A percentile compares a stretch with the other conserved stretches of the same genome.
Evolutionary conservation across 2,888 invertebrate species (phyloP).

Genomic region (Acanthococcus lagerstroemiae): DNA sequence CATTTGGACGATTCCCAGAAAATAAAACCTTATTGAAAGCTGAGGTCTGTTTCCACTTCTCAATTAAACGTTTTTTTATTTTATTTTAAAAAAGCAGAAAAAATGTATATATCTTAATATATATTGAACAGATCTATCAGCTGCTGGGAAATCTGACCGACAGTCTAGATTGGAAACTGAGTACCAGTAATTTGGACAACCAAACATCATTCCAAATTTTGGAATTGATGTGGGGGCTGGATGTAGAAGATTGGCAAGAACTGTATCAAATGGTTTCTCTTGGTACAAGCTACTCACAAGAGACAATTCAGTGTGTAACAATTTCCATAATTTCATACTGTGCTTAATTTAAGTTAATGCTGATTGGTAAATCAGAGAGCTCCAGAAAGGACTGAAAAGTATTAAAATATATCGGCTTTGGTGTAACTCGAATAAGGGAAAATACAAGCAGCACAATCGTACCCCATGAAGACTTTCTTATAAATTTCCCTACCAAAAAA

Average conservation of each 20-base stretch:
- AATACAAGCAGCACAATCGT: too few relatives aligned
- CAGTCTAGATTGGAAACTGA: slow-evolving; percentile 38
- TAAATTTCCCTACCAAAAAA: too few relatives aligned
- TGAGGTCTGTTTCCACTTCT: slow-evolving; percentile 33
- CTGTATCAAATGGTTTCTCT: slow-evolving; percentile 40
- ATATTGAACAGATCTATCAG: slow-evolving; percentile 35
- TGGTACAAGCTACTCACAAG: slow-evolving; percentile 63
- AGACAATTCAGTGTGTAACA: slow-evolving; percentile 49
- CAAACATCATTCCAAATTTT: slow-evolving; percentile 43
- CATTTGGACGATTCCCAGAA: slow-evolving; percentile 35
- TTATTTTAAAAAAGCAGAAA: too few relatives aligned
- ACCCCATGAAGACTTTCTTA: too few relatives aligned
- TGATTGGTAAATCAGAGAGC: too few relatives aligned
- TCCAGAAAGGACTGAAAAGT: too few relatives aligned
- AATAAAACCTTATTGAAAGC: slow-evolving; percentile 35
- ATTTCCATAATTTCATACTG: too few relatives aligned
- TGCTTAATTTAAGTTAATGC: too few relatives aligned
- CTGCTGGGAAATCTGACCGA: slow-evolving; percentile 37
- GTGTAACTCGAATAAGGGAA: too few relatives aligned
- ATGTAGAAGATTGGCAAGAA: slow-evolving; percentile 41
- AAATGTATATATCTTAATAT: background rate
- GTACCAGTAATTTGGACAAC: slow-evolving; percentile 41
- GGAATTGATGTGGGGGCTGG: slow-evolving; percentile 43
- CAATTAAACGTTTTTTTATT: too few relatives aligned
- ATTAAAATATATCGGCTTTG: too few relatives aligned